phyloP scores from a whole-genome alignment of 2,113 vertebrate genomes.

The Ictalurus furcatus region DNA sequence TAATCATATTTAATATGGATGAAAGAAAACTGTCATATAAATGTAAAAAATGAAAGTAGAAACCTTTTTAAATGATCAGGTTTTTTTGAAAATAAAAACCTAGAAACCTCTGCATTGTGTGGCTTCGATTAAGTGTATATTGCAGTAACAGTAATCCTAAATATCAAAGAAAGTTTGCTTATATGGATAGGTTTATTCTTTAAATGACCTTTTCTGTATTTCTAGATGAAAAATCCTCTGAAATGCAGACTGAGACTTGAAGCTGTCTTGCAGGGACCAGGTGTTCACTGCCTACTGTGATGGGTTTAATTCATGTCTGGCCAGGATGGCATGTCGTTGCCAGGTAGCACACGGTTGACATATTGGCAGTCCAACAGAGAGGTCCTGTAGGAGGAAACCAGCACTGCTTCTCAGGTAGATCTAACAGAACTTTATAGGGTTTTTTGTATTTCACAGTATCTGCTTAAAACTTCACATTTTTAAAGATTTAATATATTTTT shows the following conservation, averaged over 20 bases:
- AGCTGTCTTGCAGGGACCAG: constrained; percentile 47
- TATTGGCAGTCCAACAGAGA: constrained; percentile 46
- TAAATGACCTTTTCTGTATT: constrained; percentile 12
- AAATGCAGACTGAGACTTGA: constrained; percentile 33
- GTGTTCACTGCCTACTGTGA: constrained; percentile 45
- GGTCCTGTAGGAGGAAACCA: constrained; percentile 23
- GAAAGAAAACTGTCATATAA: neutral
- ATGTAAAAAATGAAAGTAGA: neutral
- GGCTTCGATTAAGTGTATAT: neutral
- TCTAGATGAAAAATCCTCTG: constrained; percentile 32
- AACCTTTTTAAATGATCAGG: neutral
- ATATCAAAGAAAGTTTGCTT: constrained; percentile 1
- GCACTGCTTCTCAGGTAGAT: constrained; percentile 24
- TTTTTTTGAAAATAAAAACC: neutral
- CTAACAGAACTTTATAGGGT: neutral
- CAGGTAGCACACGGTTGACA: constrained; percentile 53
- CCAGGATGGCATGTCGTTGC: constrained; percentile 44
- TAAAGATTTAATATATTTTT: neutral
- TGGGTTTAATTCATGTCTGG: constrained; percentile 57
- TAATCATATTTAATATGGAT: neutral
- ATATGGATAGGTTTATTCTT: neutral
- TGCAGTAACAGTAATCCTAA: neutral
- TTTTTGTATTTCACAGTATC: neutral
- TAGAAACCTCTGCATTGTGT: neutral
- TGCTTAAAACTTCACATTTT: neutral